These are phyloP conservation scores for Gastracanthus pulcherrimus DNA, from an alignment of 2,888 invertebrate species.

Conservation along the genomic window DNA sequence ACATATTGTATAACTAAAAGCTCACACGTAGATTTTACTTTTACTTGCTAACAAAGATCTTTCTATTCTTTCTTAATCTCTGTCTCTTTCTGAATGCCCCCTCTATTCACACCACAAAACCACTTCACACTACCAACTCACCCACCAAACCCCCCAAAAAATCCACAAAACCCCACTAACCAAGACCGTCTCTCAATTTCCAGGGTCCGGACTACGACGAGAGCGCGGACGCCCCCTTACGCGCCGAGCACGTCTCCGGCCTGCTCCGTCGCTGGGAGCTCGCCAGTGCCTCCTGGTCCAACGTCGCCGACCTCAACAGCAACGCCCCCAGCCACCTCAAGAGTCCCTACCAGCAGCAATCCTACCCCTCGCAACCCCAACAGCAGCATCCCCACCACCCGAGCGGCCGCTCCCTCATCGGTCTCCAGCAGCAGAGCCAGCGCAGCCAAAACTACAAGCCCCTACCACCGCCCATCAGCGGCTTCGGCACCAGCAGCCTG, in stretches of 20 bases:
- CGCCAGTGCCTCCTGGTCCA: constrained; percentile 80
- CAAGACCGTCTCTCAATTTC: constrained; percentile 54
- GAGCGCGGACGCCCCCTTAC: constrained; percentile 83
- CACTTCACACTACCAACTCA: too few relatives aligned
- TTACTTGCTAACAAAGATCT: too few relatives aligned
- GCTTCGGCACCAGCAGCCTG: constrained; percentile 62
- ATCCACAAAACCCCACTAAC: too few relatives aligned
- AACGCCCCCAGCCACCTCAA: constrained; percentile 57
- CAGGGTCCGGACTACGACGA: constrained; percentile 92
- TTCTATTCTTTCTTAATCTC: too few relatives aligned
- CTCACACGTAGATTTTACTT: too few relatives aligned
- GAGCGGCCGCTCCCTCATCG: not conserved
- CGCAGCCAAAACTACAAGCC: constrained; percentile 27
- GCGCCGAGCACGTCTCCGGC: constrained; percentile 83
- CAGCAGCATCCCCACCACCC: constrained; percentile 21
- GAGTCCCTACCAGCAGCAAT: too few relatives aligned
- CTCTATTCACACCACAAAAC: too few relatives aligned
- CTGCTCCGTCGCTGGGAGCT: constrained; percentile 89
- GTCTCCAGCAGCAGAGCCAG: not conserved
- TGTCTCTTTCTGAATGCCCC: too few relatives aligned
- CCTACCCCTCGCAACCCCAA: constrained; percentile 51
- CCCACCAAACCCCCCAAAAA: too few relatives aligned
- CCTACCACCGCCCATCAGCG: constrained; percentile 54
- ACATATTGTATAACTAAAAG: too few relatives aligned
- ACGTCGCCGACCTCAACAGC: constrained; percentile 64